Evolutionary conservation across 2,888 invertebrate genomes (phyloP).

Genomic region (Cryptocephalus primarius): DNA sequence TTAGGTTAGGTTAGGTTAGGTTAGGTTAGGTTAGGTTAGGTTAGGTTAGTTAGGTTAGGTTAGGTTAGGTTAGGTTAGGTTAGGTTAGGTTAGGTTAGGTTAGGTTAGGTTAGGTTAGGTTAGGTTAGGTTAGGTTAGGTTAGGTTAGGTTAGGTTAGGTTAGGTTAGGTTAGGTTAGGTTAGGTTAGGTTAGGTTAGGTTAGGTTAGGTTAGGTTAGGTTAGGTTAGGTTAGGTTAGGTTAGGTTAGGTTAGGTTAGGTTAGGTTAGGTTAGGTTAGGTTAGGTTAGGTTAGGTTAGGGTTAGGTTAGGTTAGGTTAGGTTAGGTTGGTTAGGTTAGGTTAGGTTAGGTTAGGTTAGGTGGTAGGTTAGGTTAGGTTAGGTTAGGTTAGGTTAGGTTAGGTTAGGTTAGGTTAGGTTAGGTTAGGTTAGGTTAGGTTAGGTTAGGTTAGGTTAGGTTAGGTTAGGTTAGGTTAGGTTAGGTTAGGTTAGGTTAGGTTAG

Average conservation of each 20-base stretch:
- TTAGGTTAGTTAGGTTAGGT: slow-evolving; percentile 7
- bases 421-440: slow-evolving; percentile 2
- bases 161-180: slow-evolving; percentile 4
- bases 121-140: slow-evolving; percentile 9
- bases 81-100: slow-evolving; percentile 6
- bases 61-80: slow-evolving; percentile 7
- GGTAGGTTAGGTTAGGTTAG: slow-evolving; percentile 1
- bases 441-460: slow-evolving; percentile 2
- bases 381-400: slow-evolving; percentile 1
- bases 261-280: slow-evolving; percentile 2
- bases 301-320: slow-evolving; percentile 15
- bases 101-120: slow-evolving; percentile 7
- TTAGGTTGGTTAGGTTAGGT: background rate
- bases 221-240: slow-evolving; percentile 5
- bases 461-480: slow-evolving; percentile 1
- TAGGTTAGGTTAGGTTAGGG: slow-evolving; percentile 5
- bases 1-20: slow-evolving; percentile 7
- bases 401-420: slow-evolving; percentile 1
- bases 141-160: slow-evolving; percentile 7
- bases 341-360: slow-evolving; percentile 4
- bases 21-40: slow-evolving; percentile 6
- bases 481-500: slow-evolving; percentile 1
- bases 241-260: slow-evolving; percentile 4
- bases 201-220: slow-evolving; percentile 5
- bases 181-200: slow-evolving; percentile 6